Evolutionary conservation across 1,140 invertebrate species (phyloP).

Genomic region (Parapsyche elsis): DNA sequence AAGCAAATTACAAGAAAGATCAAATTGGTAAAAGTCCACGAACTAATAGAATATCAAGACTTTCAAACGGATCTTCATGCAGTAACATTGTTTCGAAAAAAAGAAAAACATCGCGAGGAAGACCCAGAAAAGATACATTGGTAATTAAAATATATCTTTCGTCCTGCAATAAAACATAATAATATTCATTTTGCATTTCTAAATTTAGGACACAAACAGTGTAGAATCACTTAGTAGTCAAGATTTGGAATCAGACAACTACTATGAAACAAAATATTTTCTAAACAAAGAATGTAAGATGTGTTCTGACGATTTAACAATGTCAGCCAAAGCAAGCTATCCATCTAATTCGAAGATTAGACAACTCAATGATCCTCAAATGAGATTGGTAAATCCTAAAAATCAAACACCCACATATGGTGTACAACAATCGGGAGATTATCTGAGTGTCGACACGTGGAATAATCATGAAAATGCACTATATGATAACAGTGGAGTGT

Average conservation of each 20-base stretch:
- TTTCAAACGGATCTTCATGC: background rate
- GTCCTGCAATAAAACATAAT: too few species aligned
- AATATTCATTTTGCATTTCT: too few species aligned
- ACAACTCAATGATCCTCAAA: background rate
- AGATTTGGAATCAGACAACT: background rate
- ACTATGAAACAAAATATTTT: background rate
- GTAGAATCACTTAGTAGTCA: background rate
- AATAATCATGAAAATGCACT: background rate
- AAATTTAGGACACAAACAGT: background rate
- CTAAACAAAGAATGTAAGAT: background rate
- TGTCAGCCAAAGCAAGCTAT: background rate
- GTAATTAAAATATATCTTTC: constrained; percentile 14
- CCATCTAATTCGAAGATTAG: constrained; percentile 18
- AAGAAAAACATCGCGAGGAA: constrained; percentile 19
- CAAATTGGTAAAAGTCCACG: too few species aligned
- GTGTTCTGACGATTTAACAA: background rate
- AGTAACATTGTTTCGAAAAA: background rate
- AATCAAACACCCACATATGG: background rate
- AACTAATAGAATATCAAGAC: background rate
- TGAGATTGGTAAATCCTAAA: constrained; percentile 13
- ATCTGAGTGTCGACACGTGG: constrained; percentile 25
- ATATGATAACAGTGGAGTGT: background rate
- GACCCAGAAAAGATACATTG: background rate
- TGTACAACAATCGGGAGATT: background rate
- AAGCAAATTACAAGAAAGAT: constrained; percentile 7